Conservation (phyloP, 2,113 vertebrate species). For the Corydoras sp. region DNA sequence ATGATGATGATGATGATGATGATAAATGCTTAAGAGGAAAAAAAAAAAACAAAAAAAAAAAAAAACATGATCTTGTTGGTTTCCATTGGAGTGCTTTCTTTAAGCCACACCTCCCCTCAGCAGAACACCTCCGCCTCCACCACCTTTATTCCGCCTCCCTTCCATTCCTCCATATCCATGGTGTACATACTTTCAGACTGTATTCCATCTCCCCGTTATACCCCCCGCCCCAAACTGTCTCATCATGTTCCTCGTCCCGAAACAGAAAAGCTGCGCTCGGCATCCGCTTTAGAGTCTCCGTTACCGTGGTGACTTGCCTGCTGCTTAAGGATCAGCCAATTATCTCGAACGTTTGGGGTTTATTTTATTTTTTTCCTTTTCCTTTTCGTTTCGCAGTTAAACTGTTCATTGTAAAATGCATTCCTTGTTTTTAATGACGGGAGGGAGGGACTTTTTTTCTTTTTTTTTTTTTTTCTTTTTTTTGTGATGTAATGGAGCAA, state of each 20-base stretch:
- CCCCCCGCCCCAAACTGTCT: slow-evolving; percentile 15
- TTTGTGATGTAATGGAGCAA: slow-evolving; percentile 39
- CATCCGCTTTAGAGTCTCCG: slow-evolving; percentile 33
- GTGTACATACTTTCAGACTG: slow-evolving; percentile 66
- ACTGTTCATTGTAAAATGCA: slow-evolving; percentile 78
- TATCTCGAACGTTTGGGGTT: slow-evolving; percentile 6
- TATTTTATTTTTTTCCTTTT: background rate
- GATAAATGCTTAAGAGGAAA: slow-evolving; percentile 13
- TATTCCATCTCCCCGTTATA: slow-evolving; percentile 40
- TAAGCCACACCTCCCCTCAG: slow-evolving; percentile 78
- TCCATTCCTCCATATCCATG: slow-evolving; percentile 44
- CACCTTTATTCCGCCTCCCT: slow-evolving; percentile 49
- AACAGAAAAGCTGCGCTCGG: slow-evolving; percentile 31
- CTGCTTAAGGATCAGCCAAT: slow-evolving; percentile 37
- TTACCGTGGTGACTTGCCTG: slow-evolving; percentile 36
- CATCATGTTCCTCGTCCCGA: slow-evolving; percentile 25
- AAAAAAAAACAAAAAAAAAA: slow-evolving; percentile 82
- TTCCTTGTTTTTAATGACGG: slow-evolving; percentile 76
- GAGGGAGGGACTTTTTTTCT: slow-evolving; percentile 52
- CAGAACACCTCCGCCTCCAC: slow-evolving; percentile 50
- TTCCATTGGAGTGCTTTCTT: slow-evolving; percentile 99
- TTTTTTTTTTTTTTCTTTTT: slow-evolving; percentile 49
- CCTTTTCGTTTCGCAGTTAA: slow-evolving; percentile 39
- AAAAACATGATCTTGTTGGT: slow-evolving; percentile 80
- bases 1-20: slow-evolving; percentile 59